Base-by-base conservation (phyloP, 2,888 invertebrate species). In the Caenorhabditis doughertyi region DNA sequence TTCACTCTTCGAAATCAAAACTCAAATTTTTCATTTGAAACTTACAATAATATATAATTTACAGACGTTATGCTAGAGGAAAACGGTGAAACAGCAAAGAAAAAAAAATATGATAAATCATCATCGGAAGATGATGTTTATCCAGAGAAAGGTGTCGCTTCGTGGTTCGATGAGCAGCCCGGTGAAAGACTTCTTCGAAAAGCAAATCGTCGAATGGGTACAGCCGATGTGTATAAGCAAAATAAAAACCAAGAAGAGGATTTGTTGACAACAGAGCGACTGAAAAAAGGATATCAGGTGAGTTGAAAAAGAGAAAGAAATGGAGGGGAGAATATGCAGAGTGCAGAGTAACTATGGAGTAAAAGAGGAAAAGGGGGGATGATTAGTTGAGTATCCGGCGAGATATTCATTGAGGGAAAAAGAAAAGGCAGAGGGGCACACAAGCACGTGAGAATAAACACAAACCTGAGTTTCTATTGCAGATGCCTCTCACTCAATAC, bases 141-240 rank as follows among this genome's bases (percentile, higher is more conserved):
- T 25, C 56, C 62, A 4, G 70, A 29, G 7, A 18, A 39, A 18
- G 65, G 64, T 7, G 76, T 83, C 13, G 9, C 56, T 2, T 58
- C 84, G 8, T 84, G 84, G 84, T 32, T 53, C 55, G 47, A 77
- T 23, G 44, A 55, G 1, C 62, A 49, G 3, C 79, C 80, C 1
- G 77, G 64, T 18, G 44, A 79, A 27, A 53, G 84, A 11, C 49
- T 58, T n/a, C 53, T 84, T 9, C 60, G 80, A 16, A 84, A 73
- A 35, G 27, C 25, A n/a, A 64, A 76, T 21, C 42, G 27, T n/a
- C 71, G 71, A 32, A 39, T 76, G 67, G 84, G 80, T 5, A 62
- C 80, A 11, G 86, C 90, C 1, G 90, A 91, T 83, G 87, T 90
- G 11, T 90, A 87, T 72, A 88, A 89, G 18, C 90, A 89, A 42